Conservation (phyloP, 1,140 invertebrate species). For the Zaprionus vittiger region DNA sequence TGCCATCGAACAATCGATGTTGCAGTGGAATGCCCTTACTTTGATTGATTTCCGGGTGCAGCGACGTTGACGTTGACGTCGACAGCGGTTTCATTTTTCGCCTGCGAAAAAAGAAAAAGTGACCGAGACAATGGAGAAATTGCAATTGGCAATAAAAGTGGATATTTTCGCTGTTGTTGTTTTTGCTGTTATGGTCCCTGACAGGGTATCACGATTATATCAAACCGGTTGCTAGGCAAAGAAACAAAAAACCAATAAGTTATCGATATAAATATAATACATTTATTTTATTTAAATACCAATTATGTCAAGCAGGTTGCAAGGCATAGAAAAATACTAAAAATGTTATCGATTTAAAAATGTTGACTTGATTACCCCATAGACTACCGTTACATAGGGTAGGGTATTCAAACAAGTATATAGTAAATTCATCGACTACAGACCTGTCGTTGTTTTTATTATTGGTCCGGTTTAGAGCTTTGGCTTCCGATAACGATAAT, state of each 20-base stretch:
- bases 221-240: slow-evolving; percentile 2
- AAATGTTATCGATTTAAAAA: neutral
- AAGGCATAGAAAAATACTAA: neutral
- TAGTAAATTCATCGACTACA: neutral
- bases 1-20: slow-evolving; percentile 55
- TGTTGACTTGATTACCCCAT: neutral
- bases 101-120: slow-evolving; percentile 57
- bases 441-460: slow-evolving; percentile 22
- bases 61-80: slow-evolving; percentile 17
- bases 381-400: neutral
- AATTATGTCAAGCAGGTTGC: neutral
- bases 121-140: slow-evolving; percentile 55
- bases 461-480: slow-evolving; percentile 31
- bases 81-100: slow-evolving; percentile 55
- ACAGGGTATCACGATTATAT: slow-evolving; percentile 21
- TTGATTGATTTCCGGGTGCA: slow-evolving; percentile 72
- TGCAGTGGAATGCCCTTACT: slow-evolving; percentile 69
- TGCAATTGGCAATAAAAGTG: slow-evolving; percentile 41
- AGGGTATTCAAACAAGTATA: slow-evolving; percentile 5
- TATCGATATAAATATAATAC: neutral
- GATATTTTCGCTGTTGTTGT: slow-evolving; percentile 25
- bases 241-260: neutral
- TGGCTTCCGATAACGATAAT: slow-evolving; percentile 50
- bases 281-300: neutral
- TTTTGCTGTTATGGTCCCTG: slow-evolving; percentile 9